Base-by-base conservation (phyloP, 2,797 vertebrate genomes). In the Nothura maculosa region DNA sequence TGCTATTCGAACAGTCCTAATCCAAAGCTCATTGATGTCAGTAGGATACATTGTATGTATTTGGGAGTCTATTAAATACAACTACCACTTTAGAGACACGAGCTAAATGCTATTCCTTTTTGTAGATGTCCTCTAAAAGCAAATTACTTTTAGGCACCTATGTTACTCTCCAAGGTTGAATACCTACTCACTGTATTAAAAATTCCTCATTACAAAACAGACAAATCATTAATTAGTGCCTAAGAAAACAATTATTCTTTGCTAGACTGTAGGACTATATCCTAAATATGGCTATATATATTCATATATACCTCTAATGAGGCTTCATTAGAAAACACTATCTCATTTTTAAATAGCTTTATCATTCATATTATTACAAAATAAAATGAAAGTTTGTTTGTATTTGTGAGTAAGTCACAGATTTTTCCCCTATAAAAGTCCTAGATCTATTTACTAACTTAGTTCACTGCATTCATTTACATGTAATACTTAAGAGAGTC, bases 161-260 rank as follows among this genome's bases (percentile, higher is more conserved):
- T 83, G 58, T 47, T 85, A 72, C 25, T 58, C 42, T 62, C 69
- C 89, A 43, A 74, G 73, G 92, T 91, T 19, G 38, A 91, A 82
- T 75, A 74, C 24, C 30, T 87, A 43, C 24, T 87, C 34, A 77
- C 32, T 64, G 57, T 54, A 58, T 61, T 82, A 93, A 80, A 93
- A 90, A 27, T 54, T 92, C 25, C 4, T 58, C 50, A 77, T 73
- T 89, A 54, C 61, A 61, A 85, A 93, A 79, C 6, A 93, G 45
- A 66, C 38, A 27, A 82, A 92, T 77, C 79, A 61, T 89, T 86
- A 96, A 89, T 85, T 92, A 77, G 10, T 8, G n/a, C 72, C 64
- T 45, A 45, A 87, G 75, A 92, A 93, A 90, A 85, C 57, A 92
- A 89, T 52, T 70, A 77, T 63, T 52, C 74, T 1, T 2, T 91